phyloP scores from a whole-genome alignment of 2,797 vertebrate species.

The Eurystomus glaucurus region DNA sequence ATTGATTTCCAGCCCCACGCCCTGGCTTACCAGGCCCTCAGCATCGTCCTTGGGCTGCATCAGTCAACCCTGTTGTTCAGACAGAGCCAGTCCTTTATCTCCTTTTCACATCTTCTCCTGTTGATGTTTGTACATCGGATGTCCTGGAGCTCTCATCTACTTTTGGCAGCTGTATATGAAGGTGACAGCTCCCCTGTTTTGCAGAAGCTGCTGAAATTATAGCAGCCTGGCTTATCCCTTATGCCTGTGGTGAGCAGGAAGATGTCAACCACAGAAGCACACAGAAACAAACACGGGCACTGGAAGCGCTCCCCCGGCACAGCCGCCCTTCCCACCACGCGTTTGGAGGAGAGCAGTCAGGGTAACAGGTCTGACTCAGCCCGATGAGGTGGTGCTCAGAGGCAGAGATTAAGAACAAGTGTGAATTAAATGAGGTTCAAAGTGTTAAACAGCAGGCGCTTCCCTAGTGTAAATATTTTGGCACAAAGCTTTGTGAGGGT shows the following conservation, averaged over 20 bases:
- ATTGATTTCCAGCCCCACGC: fast-evolving
- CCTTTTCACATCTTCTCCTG: fast-evolving
- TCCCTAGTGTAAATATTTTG: not conserved
- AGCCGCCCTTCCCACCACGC: fast-evolving
- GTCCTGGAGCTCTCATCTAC: not conserved
- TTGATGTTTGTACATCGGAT: not conserved
- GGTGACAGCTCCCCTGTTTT: not conserved
- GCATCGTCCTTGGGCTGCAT: not conserved
- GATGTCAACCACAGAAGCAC: not conserved
- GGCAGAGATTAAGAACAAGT: not conserved
- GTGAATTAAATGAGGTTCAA: conserved; percentile 33
- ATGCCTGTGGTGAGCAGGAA: not conserved
- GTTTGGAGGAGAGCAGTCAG: not conserved
- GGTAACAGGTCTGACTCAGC: conserved; percentile 9
- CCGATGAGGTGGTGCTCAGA: not conserved
- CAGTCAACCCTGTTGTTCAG: fast-evolving
- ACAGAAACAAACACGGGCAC: fast-evolving
- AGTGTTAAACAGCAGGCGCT: conserved; percentile 11
- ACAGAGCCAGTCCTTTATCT: not conserved
- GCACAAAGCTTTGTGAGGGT: not conserved
- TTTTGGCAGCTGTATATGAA: not conserved
- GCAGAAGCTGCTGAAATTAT: not conserved
- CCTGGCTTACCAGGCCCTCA: fast-evolving
- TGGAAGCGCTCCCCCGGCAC: fast-evolving
- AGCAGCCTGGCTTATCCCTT: not conserved